Percentiles rank a stretch among this genome's conserved stretches.
These are phyloP conservation scores for Eristalis pertinax DNA, from an alignment of 2,888 invertebrate species.

Conservation along the genomic window DNA sequence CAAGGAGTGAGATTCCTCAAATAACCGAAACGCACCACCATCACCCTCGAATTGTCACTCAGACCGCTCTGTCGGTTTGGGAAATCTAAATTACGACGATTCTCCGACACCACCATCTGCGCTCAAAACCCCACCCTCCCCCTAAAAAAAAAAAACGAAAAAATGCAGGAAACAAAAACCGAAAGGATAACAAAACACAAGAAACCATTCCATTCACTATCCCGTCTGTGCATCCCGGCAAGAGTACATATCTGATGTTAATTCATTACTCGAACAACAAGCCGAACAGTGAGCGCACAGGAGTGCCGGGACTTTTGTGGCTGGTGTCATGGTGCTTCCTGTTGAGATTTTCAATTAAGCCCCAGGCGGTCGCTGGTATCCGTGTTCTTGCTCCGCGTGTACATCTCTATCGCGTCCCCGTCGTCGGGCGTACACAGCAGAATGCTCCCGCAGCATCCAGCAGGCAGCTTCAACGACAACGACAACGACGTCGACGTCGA, in stretches of 20 bases:
- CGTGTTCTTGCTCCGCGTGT: slow-evolving; percentile 54
- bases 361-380: slow-evolving; percentile 67
- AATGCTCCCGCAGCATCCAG: slow-evolving; percentile 15
- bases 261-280: slow-evolving; percentile 71
- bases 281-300: slow-evolving; percentile 30
- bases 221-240: slow-evolving; percentile 54
- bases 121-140: neutral
- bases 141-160: slow-evolving; percentile 4
- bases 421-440: neutral
- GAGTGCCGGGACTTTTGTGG: slow-evolving; percentile 66
- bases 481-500: slow-evolving; percentile 26
- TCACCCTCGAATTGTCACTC: slow-evolving; percentile 37
- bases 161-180: slow-evolving; percentile 1
- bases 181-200: slow-evolving; percentile 25
- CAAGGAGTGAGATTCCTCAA: slow-evolving; percentile 16
- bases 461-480: slow-evolving; percentile 1
- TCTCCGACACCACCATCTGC: slow-evolving; percentile 1
- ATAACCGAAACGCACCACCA: slow-evolving; percentile 2
- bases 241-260: slow-evolving; percentile 62
- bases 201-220: slow-evolving; percentile 59
- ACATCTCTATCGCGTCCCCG: slow-evolving; percentile 40
- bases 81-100: slow-evolving; percentile 48
- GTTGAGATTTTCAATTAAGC: slow-evolving; percentile 72
- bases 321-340: slow-evolving; percentile 71
- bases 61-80: slow-evolving; percentile 19